A percentile compares a stretch with the other conserved stretches of the same genome.
Evolutionary conservation across 2,797 vertebrate genomes (phyloP).

Genomic region (Hippoglossus hippoglossus): DNA sequence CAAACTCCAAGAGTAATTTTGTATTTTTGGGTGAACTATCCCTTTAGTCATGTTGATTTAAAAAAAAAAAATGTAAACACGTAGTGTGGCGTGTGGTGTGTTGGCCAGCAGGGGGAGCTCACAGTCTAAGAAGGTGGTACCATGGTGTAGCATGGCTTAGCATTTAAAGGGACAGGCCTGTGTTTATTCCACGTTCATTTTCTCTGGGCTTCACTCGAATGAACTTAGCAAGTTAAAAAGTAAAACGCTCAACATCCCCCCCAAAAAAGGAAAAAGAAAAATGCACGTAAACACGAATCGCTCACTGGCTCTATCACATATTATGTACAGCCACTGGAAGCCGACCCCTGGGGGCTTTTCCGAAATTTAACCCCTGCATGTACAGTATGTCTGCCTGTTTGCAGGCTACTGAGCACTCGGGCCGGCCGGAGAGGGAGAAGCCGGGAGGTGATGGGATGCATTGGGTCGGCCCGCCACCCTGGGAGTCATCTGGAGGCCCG

Average conservation of each 20-base stretch:
- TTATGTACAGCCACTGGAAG: slow-evolving; percentile 64
- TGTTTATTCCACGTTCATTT: slow-evolving; percentile 50
- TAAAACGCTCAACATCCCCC: neutral
- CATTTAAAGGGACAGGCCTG: slow-evolving; percentile 56
- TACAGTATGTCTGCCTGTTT: slow-evolving; percentile 52
- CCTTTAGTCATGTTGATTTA: too few species aligned
- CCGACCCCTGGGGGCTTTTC: slow-evolving; percentile 71
- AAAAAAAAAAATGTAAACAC: neutral
- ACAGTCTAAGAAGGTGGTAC: slow-evolving; percentile 34
- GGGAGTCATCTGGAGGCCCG: neutral
- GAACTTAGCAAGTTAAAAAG: slow-evolving; percentile 16
- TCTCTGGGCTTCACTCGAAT: slow-evolving; percentile 5
- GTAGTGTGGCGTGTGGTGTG: slow-evolving; percentile 6
- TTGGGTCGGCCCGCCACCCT: too few species aligned
- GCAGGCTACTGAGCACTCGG: slow-evolving; percentile 19
- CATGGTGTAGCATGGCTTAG: slow-evolving; percentile 41
- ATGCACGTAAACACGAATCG: slow-evolving; percentile 22
- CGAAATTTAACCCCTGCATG: slow-evolving; percentile 78
- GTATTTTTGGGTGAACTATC: too few species aligned
- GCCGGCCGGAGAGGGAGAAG: neutral
- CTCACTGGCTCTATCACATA: slow-evolving; percentile 35
- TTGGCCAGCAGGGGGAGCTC: slow-evolving; percentile 70
- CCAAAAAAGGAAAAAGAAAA: neutral
- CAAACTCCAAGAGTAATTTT: too few species aligned
- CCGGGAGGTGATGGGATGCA: neutral